A percentile compares a stretch with the other conserved stretches of the same genome.
Evolutionary conservation across 2,797 vertebrate genomes (phyloP).

Genomic region (Lepus townsendii): DNA sequence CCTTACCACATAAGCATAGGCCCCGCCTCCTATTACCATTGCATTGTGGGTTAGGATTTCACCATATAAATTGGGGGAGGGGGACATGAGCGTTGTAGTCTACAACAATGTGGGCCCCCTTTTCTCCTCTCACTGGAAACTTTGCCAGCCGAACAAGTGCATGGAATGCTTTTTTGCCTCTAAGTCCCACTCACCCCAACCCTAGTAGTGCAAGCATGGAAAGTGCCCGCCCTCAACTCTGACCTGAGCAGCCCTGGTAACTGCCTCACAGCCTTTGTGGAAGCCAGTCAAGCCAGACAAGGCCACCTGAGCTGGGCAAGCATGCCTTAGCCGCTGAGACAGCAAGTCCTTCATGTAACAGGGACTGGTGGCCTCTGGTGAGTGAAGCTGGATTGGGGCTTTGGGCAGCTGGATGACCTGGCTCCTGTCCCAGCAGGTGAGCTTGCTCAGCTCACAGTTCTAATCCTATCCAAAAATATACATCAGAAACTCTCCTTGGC

Average conservation of each 20-base stretch:
- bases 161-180: not conserved
- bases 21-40: not conserved
- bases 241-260: not conserved
- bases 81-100: too few relatives aligned
- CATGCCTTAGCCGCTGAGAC: not conserved
- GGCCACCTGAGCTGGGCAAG: too few relatives aligned
- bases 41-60: not conserved
- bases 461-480: not conserved
- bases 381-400: not conserved
- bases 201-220: not conserved
- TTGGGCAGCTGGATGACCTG: not conserved
- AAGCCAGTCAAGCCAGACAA: not conserved
- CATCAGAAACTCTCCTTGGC: not conserved
- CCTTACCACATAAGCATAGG: not conserved
- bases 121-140: not conserved
- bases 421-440: fast-evolving
- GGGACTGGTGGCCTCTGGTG: not conserved
- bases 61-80: not conserved
- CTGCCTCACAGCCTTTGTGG: not conserved
- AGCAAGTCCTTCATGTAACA: not conserved
- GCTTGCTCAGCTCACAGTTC: not conserved
- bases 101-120: fast-evolving
- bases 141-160: not conserved
- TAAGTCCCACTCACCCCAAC: not conserved
- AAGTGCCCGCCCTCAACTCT: not conserved